phyloP scores from a whole-genome alignment of 2,113 vertebrate genomes.

The Ranitomeya variabilis region DNA sequence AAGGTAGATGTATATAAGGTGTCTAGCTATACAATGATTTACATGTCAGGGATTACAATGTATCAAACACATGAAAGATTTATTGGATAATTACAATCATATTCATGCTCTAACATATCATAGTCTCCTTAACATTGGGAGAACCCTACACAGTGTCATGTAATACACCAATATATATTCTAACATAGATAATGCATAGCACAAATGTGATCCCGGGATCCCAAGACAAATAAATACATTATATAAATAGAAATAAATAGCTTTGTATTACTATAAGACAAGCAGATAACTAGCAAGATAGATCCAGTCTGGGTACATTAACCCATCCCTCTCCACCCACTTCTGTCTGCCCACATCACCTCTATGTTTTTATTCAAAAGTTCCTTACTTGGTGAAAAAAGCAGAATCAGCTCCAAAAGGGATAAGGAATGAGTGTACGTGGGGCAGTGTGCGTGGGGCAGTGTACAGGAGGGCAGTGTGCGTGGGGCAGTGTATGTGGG shows the following conservation, averaged over 20 bases:
- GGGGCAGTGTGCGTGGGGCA: background rate
- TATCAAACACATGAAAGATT: no score
- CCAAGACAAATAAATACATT: background rate
- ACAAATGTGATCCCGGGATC: background rate
- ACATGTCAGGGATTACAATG: no score
- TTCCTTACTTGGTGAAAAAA: conserved; percentile 28
- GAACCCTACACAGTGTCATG: background rate
- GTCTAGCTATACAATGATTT: no score
- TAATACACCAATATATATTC: background rate
- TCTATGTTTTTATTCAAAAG: conserved; percentile 46
- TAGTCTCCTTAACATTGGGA: background rate
- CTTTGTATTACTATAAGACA: background rate
- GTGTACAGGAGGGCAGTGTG: no score
- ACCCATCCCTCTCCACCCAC: background rate
- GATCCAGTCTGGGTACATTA: background rate
- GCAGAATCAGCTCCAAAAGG: conserved; percentile 42
- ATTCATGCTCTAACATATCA: background rate
- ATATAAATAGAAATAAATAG: background rate
- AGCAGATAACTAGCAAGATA: background rate
- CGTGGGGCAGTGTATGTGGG: no score
- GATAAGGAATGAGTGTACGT: background rate
- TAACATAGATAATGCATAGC: background rate
- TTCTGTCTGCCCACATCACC: conserved; percentile 18
- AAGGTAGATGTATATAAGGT: no score
- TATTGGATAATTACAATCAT: background rate